Base-by-base conservation (phyloP, 2,113 vertebrate species). In the Alethe castanea region DNA sequence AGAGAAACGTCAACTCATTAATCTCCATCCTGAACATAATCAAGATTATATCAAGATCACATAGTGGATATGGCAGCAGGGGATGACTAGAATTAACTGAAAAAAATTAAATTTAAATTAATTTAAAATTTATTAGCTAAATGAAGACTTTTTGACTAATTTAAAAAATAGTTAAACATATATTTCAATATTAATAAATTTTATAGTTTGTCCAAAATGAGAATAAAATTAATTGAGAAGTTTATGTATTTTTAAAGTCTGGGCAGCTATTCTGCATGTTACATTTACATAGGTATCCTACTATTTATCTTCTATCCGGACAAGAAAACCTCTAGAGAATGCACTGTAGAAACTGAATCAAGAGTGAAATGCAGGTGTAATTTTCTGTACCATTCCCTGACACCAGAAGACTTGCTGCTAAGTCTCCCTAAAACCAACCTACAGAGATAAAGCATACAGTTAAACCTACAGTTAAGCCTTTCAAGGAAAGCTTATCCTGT, bases 11-110 rank as follows among this genome's bases (percentile, higher is more conserved):
- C 26, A 65, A n/a, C n/a, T 31, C 15, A 53, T 57, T 28, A 70
- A 88, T 64, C 18, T 82, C 36, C 3, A 14, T 19, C 33, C 69
- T 79, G 91, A 64, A 45, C 8, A 14, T 29, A 64, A 79, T n/a
- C 54, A 77, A 76, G 73, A 72, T 22, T 10, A 60, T 22, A 44
- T 44, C 44, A 19, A 19, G 44, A 44, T 44, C 44, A 45, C 11
- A 5, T 2, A 44, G 11, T 7, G 9, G 42, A 48, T 22, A 35
- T 6, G 12, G 11, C 6, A 20, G 53, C 0, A 0, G 15, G 19
- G 19, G 20, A 66, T 18, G 20, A 61, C 4, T 40, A 74, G 44
- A 73, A 77, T 50, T 9, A 95, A 69, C 9, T 10, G 10, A 35
- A 65, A 35, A 53, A 90, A 50, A 72, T 2, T 2, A 66, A 22